Evolutionary conservation across 2,113 vertebrate species (phyloP).

Genomic region (Cyanistes caeruleus): DNA sequence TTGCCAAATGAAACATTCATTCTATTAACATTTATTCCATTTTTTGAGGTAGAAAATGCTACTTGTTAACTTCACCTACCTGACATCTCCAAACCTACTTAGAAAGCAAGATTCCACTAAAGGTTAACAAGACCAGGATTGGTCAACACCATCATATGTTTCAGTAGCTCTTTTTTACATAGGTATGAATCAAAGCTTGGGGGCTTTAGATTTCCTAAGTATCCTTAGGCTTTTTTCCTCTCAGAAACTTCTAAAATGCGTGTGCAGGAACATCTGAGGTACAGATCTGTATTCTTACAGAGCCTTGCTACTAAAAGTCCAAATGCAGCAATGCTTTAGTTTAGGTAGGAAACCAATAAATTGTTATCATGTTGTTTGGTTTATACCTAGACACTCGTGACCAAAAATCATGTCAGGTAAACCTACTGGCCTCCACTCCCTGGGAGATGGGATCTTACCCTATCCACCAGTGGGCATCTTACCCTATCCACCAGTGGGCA

Average conservation of each 20-base stretch:
- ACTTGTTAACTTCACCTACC: not conserved
- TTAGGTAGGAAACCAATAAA: not conserved
- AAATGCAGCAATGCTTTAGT: not conserved
- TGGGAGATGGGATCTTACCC: not conserved
- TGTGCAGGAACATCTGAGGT: not conserved
- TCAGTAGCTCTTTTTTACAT: not conserved
- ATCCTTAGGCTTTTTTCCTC: not conserved
- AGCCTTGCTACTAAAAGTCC: not conserved
- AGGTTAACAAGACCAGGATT: not conserved
- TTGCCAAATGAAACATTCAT: not conserved
- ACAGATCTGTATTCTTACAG: not conserved
- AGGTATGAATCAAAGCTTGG: not conserved
- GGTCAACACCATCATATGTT: not conserved
- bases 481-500: accelerated
- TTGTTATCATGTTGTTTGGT: not conserved
- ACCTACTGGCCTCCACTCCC: not conserved
- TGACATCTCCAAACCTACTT: not conserved
- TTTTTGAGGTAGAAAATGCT: not conserved
- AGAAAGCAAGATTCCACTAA: not conserved
- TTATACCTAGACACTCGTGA: not conserved
- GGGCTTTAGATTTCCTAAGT: not conserved
- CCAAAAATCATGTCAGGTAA: not conserved
- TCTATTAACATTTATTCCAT: not conserved
- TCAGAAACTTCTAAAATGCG: not conserved
- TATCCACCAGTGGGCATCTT: not conserved